These are phyloP conservation scores for Heliconius cydno DNA, from an alignment of 2,888 invertebrate species.

Conservation along the genomic window DNA sequence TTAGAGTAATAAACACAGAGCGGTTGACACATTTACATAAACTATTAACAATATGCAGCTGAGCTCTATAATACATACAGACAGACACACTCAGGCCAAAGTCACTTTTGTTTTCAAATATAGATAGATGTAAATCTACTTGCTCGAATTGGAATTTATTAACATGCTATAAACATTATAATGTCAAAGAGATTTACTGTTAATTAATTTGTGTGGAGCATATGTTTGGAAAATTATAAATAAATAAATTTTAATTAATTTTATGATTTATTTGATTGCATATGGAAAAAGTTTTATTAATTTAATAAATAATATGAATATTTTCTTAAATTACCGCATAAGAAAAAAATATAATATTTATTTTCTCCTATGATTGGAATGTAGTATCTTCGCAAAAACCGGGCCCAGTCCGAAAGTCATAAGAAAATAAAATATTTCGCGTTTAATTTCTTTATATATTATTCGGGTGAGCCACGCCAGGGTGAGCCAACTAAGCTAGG, in stretches of 20 bases:
- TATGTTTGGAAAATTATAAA: background rate
- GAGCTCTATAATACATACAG: constrained; percentile 57
- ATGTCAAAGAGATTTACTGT: constrained; percentile 37
- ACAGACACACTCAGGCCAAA: constrained; percentile 51
- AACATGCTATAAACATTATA: constrained; percentile 37
- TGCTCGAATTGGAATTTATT: constrained; percentile 44
- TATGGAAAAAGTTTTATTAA: background rate
- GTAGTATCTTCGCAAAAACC: no score
- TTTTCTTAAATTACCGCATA: no score
- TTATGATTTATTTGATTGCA: background rate
- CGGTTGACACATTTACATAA: constrained; percentile 70
- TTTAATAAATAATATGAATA: no score
- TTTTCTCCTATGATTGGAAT: no score
- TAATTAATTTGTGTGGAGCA: background rate
- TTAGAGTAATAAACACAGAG: constrained; percentile 48
- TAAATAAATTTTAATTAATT: background rate
- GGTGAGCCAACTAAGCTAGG: background rate
- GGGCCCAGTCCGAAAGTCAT: no score
- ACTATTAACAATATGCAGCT: constrained; percentile 78
- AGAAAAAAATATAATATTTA: no score
- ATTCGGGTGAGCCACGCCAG: no score
- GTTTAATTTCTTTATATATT: no score
- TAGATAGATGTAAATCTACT: background rate
- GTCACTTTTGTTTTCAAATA: constrained; percentile 30
- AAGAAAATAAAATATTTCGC: no score